Evolutionary conservation across 2,888 invertebrate species (phyloP).

Genomic region (Plusia festucae): DNA sequence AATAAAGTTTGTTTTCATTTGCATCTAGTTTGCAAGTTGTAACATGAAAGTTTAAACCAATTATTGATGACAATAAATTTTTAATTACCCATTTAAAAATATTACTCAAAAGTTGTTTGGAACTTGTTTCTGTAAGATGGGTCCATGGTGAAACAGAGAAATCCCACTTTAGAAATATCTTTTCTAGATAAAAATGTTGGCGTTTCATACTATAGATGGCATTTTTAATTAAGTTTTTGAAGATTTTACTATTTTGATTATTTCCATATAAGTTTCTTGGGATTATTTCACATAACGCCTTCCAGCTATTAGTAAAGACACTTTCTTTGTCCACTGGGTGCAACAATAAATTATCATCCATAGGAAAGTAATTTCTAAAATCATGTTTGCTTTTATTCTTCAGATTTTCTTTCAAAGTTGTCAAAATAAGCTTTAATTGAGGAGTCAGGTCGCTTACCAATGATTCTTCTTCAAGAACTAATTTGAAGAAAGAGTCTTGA

Average conservation of each 20-base stretch:
- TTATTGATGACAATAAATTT: conserved; percentile 76
- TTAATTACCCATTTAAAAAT: conserved; percentile 75
- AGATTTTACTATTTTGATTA: conserved; percentile 74
- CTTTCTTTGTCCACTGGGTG: conserved; percentile 68
- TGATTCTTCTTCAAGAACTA: conserved; percentile 64
- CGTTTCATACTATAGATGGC: conserved; percentile 80
- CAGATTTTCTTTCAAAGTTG: conserved; percentile 68
- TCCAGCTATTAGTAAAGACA: conserved; percentile 69
- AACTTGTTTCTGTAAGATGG: conserved; percentile 33
- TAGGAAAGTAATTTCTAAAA: conserved; percentile 72
- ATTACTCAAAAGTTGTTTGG: conserved; percentile 61
- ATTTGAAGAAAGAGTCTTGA: conserved; percentile 53
- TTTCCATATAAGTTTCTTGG: conserved; percentile 75
- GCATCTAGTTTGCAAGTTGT: conserved; percentile 80
- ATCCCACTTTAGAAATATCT: conserved; percentile 75
- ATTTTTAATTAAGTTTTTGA: conserved; percentile 68
- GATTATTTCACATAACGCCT: conserved; percentile 72
- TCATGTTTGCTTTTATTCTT: conserved; percentile 67
- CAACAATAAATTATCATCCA: conserved; percentile 54
- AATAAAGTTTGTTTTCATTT: conserved; percentile 83
- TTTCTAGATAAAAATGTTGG: conserved; percentile 72
- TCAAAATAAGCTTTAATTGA: conserved; percentile 64
- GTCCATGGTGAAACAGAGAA: conserved; percentile 70
- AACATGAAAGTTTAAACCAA: conserved; percentile 82
- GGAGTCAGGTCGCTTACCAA: conserved; percentile 63